These are phyloP conservation scores for Adoxophyes honmai DNA, from an alignment of 1,140 invertebrate species.

Conservation along the genomic window DNA sequence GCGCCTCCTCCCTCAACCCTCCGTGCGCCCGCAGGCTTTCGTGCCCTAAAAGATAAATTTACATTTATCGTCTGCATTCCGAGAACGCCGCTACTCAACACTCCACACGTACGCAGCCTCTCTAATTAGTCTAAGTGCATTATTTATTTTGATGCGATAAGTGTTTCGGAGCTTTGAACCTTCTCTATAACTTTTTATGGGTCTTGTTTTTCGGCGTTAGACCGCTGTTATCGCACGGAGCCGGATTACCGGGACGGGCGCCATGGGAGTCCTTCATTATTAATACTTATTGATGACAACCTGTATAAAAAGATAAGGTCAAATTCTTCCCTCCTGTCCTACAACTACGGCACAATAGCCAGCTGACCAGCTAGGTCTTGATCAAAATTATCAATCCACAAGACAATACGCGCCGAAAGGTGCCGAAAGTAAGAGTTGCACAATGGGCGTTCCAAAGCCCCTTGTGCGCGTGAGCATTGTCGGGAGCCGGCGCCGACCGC, in stretches of 20 bases:
- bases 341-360: too few species aligned
- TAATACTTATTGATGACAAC: too few species aligned
- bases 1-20: slow-evolving; percentile 22
- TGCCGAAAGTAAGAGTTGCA: too few species aligned
- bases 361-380: too few species aligned
- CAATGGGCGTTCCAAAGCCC: too few species aligned
- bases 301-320: too few species aligned
- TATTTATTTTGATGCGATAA: slow-evolving; percentile 42
- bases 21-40: slow-evolving; percentile 37
- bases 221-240: neutral
- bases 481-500: neutral
- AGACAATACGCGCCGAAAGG: too few species aligned
- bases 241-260: neutral
- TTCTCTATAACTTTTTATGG: slow-evolving; percentile 5
- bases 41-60: slow-evolving; percentile 40
- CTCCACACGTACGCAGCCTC: slow-evolving; percentile 16
- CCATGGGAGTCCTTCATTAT: neutral
- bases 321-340: too few species aligned
- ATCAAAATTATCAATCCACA: too few species aligned
- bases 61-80: slow-evolving; percentile 33
- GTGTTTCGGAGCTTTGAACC: slow-evolving; percentile 9
- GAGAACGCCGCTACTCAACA: slow-evolving; percentile 36
- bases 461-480: too few species aligned
- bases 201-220: neutral
- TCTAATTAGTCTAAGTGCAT: slow-evolving; percentile 39